phyloP scores from a whole-genome alignment of 2,888 invertebrate genomes.

The Panopea generosa region DNA sequence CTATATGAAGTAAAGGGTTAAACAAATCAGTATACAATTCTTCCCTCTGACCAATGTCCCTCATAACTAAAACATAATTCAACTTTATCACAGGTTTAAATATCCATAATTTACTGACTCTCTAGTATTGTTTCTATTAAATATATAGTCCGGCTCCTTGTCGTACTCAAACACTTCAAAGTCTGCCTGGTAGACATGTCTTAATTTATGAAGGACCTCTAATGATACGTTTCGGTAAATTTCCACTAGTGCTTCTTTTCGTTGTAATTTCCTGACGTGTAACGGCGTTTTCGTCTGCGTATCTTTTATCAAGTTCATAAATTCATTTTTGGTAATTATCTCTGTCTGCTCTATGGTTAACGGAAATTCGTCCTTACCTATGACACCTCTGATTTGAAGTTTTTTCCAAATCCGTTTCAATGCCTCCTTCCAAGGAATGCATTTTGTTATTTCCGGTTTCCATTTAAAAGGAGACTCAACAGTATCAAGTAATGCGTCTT shows the following conservation, averaged over 20 bases:
- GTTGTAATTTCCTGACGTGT: conserved; percentile 32
- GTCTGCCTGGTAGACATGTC: conserved; percentile 30
- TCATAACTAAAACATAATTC: too few species aligned
- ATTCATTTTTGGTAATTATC: conserved; percentile 38
- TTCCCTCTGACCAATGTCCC: too few species aligned
- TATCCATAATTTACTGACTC: too few species aligned
- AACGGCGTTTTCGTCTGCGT: conserved; percentile 36
- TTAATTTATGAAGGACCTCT: conserved; percentile 22
- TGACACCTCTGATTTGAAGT: conserved; percentile 57
- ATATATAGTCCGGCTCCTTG: neutral
- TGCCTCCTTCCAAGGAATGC: conserved; percentile 54
- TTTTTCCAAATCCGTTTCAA: conserved; percentile 57
- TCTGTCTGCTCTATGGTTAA: conserved; percentile 32
- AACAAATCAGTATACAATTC: too few species aligned
- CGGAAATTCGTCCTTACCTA: conserved; percentile 52
- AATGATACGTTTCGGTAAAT: conserved; percentile 38
- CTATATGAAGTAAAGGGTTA: too few species aligned
- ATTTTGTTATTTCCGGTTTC: conserved; percentile 35
- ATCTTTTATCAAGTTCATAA: conserved; percentile 36
- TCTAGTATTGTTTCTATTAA: too few species aligned
- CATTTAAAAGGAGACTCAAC: conserved; percentile 46
- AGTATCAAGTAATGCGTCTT: conserved; percentile 54
- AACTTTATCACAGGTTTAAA: too few species aligned
- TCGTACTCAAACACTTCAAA: conserved; percentile 59
- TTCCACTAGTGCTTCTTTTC: conserved; percentile 50